These are phyloP conservation scores for Polydesmus complanatus DNA, from an alignment of 2,888 invertebrate genomes.

Conservation along the genomic window DNA sequence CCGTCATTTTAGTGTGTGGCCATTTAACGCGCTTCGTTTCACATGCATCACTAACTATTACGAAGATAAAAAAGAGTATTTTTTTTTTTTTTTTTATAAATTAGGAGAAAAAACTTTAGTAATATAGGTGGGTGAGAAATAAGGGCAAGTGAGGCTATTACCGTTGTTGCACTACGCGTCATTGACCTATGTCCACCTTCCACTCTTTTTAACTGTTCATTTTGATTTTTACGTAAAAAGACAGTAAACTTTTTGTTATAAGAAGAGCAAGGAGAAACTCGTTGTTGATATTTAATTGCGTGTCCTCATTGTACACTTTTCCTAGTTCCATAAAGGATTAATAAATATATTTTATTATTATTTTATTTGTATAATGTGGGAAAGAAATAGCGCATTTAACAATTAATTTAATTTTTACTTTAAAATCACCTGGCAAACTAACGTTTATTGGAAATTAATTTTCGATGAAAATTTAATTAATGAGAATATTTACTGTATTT, in stretches of 20 bases:
- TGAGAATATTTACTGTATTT: too few relatives aligned
- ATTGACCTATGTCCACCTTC: slow-evolving; percentile 12
- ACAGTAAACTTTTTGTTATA: neutral
- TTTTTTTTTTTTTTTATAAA: neutral
- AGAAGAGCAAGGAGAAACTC: neutral
- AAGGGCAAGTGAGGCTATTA: slow-evolving; percentile 17
- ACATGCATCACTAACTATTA: neutral
- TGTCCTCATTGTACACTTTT: neutral
- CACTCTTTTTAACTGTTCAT: neutral
- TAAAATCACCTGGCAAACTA: too few relatives aligned
- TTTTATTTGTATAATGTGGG: too few relatives aligned
- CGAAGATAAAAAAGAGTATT: too few relatives aligned
- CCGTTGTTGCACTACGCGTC: slow-evolving; percentile 11
- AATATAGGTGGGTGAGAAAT: neutral
- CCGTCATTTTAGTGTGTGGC: too few relatives aligned
- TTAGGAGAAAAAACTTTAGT: slow-evolving; percentile 1
- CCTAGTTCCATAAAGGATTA: neutral
- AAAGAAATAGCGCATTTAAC: too few relatives aligned
- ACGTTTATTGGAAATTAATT: too few relatives aligned
- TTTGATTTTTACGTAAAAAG: neutral
- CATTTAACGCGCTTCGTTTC: neutral
- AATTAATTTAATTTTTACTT: too few relatives aligned
- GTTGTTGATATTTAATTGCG: neutral
- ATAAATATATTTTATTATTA: too few relatives aligned
- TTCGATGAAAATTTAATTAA: too few relatives aligned